phyloP scores from a whole-genome alignment of 2,797 vertebrate genomes.

The Poecilia velifera region DNA sequence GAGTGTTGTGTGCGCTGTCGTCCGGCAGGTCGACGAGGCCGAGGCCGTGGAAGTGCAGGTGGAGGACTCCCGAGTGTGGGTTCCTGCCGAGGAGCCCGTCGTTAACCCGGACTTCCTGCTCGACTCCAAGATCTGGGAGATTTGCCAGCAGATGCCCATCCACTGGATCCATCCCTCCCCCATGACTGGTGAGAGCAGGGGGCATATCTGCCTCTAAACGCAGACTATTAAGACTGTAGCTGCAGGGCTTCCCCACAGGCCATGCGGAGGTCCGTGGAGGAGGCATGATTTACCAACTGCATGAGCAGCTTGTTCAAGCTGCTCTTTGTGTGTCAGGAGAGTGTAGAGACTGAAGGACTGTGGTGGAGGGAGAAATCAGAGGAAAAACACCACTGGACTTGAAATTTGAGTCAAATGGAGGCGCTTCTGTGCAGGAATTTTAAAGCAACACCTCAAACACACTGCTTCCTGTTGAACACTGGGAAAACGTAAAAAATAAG shows the following conservation, averaged over 20 bases:
- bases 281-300: conserved; percentile 36
- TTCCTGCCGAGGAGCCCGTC: conserved; percentile 91
- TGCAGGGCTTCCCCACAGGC: conserved; percentile 61
- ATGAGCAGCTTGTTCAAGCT: conserved; percentile 32
- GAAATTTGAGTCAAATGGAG: neutral
- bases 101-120: conserved; percentile 91
- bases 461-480: neutral
- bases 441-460: neutral
- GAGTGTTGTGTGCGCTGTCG: conserved; percentile 32
- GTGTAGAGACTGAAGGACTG: conserved; percentile 23
- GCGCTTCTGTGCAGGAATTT: neutral
- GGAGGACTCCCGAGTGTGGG: conserved; percentile 92
- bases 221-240: conserved; percentile 64
- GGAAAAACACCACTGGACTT: neutral
- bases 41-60: conserved; percentile 85
- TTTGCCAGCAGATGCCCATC: conserved; percentile 91
- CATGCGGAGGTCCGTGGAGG: conserved; percentile 35
- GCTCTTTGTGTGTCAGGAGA: conserved; percentile 18
- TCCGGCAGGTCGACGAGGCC: conserved; percentile 83
- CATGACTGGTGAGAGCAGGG: conserved; percentile 85
- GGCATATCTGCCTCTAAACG: conserved; percentile 66
- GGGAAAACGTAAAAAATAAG: neutral
- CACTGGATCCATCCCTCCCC: conserved; percentile 94
- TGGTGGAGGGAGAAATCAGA: neutral
- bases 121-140: conserved; percentile 92